A percentile compares a stretch with the other conserved stretches of the same genome.
phyloP scores from a whole-genome alignment of 2,888 invertebrate species.

The Tridacna gigas region DNA sequence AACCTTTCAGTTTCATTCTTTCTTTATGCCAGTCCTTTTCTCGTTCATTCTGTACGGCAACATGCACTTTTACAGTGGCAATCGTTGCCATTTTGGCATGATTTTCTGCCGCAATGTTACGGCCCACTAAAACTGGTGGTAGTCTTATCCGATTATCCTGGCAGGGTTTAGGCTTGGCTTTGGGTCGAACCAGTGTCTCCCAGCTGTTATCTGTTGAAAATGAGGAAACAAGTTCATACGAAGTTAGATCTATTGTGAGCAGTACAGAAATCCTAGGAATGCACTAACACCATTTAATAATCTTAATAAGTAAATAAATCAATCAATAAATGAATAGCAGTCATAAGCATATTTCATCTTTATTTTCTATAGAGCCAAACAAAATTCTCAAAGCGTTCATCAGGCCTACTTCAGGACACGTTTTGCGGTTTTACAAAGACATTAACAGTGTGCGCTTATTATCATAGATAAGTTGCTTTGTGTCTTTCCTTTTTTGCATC shows the following conservation, averaged over 20 bases:
- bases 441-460: no score
- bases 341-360: no score
- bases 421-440: no score
- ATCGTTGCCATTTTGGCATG: not conserved
- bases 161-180: not conserved
- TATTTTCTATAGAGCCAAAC: no score
- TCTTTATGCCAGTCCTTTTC: conserved; percentile 23
- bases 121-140: conserved; percentile 9
- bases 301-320: not conserved
- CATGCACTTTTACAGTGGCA: no score
- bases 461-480: no score
- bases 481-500: no score
- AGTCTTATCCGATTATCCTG: conserved; percentile 1
- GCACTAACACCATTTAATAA: not conserved
- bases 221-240: not conserved
- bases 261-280: not conserved
- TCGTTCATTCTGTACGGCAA: not conserved
- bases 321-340: no score
- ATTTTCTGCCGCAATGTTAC: not conserved
- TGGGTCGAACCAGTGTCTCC: not conserved
- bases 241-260: not conserved
- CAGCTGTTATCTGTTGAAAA: not conserved
- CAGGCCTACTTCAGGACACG: no score
- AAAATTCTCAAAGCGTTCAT: no score
- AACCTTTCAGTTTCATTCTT: conserved; percentile 9